Percentiles rank a stretch among this genome's conserved stretches.
Evolutionary conservation across 2,113 vertebrate genomes (phyloP).

Genomic region (Psophia crepitans): DNA sequence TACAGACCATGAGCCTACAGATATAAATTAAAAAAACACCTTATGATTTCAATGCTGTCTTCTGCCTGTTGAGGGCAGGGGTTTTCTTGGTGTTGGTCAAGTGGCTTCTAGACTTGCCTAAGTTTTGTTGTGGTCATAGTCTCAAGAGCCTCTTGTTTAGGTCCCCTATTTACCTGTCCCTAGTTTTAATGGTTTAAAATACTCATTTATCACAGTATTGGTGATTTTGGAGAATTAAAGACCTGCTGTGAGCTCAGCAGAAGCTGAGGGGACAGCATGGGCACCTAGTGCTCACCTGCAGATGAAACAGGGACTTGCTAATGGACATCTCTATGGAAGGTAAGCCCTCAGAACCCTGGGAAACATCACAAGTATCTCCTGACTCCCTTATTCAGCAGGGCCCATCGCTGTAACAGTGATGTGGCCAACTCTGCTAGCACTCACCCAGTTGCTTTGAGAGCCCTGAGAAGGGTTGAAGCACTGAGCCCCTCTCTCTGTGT

Average conservation of each 20-base stretch:
- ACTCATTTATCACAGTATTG: background rate
- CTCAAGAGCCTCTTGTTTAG: background rate
- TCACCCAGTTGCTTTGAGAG: background rate
- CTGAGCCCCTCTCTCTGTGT: background rate
- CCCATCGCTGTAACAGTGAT: background rate
- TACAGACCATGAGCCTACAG: background rate
- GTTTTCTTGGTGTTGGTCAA: background rate
- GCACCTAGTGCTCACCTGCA: background rate
- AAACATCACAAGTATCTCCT: background rate
- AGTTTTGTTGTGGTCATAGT: background rate
- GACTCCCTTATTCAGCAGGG: background rate
- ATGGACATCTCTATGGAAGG: too few species aligned
- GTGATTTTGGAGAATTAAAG: background rate
- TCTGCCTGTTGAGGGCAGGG: background rate
- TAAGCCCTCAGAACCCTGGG: background rate
- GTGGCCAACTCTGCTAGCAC: background rate
- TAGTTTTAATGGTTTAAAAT: background rate
- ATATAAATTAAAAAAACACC: background rate
- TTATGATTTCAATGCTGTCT: rapidly evolving
- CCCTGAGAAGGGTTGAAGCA: background rate
- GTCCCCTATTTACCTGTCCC: background rate
- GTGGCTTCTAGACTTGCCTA: background rate
- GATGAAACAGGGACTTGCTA: background rate
- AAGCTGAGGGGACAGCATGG: background rate
- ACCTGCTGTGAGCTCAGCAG: background rate